These are phyloP conservation scores for Rhincodon typus DNA, from an alignment of 2,797 vertebrate genomes.

Conservation along the genomic window DNA sequence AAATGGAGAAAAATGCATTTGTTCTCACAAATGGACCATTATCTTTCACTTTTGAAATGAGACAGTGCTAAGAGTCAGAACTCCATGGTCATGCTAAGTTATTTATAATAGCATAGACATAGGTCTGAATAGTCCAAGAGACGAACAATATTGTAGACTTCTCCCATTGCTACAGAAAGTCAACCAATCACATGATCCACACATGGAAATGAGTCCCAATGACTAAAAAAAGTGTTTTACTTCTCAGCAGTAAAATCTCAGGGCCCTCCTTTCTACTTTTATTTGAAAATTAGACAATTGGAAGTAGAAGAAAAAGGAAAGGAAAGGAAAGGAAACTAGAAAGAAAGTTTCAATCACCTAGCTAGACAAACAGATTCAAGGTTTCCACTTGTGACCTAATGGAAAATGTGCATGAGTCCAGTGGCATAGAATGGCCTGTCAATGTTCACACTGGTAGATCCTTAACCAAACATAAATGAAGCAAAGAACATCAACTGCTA, in stretches of 20 bases:
- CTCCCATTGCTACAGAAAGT: background rate
- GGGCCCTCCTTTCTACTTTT: too few species aligned
- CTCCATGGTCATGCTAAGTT: background rate
- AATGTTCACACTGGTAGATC: background rate
- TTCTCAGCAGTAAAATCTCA: background rate
- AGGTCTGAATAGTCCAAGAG: background rate
- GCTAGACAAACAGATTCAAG: background rate
- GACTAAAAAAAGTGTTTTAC: background rate
- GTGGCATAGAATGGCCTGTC: background rate
- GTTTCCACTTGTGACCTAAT: background rate
- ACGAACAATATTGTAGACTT: background rate
- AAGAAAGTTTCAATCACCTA: background rate
- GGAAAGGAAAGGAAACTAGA: background rate
- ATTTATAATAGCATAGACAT: background rate
- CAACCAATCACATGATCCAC: background rate
- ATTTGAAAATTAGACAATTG: too few species aligned
- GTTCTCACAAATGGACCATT: background rate
- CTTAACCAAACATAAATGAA: background rate
- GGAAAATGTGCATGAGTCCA: background rate
- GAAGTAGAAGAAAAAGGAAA: too few species aligned
- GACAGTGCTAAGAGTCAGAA: background rate
- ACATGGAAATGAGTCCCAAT: background rate
- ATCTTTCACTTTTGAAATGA: background rate
- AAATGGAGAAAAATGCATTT: background rate
- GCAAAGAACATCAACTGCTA: background rate